Evolutionary conservation across 2,888 invertebrate genomes (phyloP), one percentile per base, ranked within the genome.

Genomic region (Monoplex corrugatus): DNA sequence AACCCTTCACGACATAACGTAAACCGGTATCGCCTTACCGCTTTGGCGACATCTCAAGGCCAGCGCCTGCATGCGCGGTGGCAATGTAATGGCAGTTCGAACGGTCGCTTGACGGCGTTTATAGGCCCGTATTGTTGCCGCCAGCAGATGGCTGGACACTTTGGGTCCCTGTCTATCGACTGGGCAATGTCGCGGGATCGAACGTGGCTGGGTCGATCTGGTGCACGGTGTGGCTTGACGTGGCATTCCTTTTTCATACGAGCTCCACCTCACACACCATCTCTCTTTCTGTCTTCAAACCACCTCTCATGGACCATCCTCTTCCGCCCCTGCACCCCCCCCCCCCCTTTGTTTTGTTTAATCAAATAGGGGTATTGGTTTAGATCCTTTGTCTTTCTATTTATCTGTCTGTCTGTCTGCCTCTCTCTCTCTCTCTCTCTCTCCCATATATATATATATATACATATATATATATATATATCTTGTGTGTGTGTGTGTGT

Each of bases 1-100:
- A 80, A 80, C 32, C 78, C 43, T 80, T 80, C 78, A 80, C 78
- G 78, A 80, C 78, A 80, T 80, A 80, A 40, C 78, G 78, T 80
- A 40, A 80, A 80, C n/a, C 78, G 78, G 78, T 80, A 5, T 80
- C 78, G 78, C 43, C 78, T 80, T 80, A 80, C 78, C 23, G 28
- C 78, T 43, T 23, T 80, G 6, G 78, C 43, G 78, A 80, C 78
- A 80, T 80, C 43, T 80, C 43, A 80, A 80, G 78, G 78, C 28
- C 78, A 43, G 3, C 3, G 78, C 32, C 28, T 28, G 23, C 35
- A 43, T 32, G 43, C 23, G 78, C 10, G 23, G 28, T 23, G 13
- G 35, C 35, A 43, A 28, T 40, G 23, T 28, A 43, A 43, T 40
- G 78, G 23, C 13, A 43, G 78, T 40, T 43, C 28, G 78, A 80